Evolutionary conservation across 2,797 vertebrate species (phyloP).

Genomic region (Rhinogobio ventralis): DNA sequence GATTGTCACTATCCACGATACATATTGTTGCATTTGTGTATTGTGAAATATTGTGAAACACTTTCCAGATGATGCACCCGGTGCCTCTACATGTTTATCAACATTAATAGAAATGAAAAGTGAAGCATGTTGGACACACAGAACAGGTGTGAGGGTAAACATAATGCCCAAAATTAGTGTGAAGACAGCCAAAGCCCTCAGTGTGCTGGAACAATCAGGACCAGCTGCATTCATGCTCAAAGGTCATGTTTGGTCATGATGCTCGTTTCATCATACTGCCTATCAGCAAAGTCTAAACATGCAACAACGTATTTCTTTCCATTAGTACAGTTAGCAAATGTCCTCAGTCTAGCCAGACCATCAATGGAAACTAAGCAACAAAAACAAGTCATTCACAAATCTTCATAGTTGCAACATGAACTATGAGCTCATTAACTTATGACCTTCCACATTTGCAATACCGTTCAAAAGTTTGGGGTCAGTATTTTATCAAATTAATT

Average conservation of each 20-base stretch:
- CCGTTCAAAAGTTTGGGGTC: neutral
- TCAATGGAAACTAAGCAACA: neutral
- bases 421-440: neutral
- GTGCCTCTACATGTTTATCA: neutral
- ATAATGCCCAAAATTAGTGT: neutral
- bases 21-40: too few relatives aligned
- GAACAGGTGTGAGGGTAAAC: conserved; percentile 24
- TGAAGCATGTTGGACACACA: conserved; percentile 3
- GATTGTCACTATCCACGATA: too few relatives aligned
- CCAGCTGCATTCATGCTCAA: conserved; percentile 30
- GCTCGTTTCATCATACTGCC: neutral
- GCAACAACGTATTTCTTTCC: neutral
- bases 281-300: neutral
- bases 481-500: neutral
- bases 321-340: neutral
- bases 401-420: neutral
- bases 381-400: neutral
- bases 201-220: conserved; percentile 21
- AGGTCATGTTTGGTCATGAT: conserved; percentile 24
- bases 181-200: conserved; percentile 4
- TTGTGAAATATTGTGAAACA: too few relatives aligned
- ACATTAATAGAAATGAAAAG: neutral
- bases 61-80: conserved; percentile 4
- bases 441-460: neutral
- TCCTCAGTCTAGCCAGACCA: neutral